phyloP scores from a whole-genome alignment of 2,888 invertebrate genomes.

The Unio delphinus region DNA sequence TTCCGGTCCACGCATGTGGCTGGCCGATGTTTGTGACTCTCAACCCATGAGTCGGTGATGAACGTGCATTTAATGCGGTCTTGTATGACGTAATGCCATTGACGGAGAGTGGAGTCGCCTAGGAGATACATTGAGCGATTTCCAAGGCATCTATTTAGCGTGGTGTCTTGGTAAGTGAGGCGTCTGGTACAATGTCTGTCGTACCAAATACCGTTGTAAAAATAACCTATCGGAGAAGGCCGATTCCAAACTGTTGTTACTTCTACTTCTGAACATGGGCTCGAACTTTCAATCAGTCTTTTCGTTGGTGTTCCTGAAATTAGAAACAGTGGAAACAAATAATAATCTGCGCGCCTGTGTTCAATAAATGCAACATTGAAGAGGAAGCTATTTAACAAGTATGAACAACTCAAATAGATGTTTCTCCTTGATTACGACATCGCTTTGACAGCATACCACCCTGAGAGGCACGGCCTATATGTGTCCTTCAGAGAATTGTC shows the following conservation, averaged over 20 bases:
- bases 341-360: too few relatives aligned
- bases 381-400: too few relatives aligned
- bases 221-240: slow-evolving; percentile 11
- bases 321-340: too few relatives aligned
- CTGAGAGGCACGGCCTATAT: too few relatives aligned
- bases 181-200: slow-evolving; percentile 5
- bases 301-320: too few relatives aligned
- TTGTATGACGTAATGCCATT: slow-evolving; percentile 17
- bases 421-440: too few relatives aligned
- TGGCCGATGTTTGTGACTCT: slow-evolving; percentile 23
- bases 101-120: slow-evolving; percentile 28
- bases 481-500: too few relatives aligned
- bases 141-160: slow-evolving; percentile 6
- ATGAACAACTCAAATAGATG: too few relatives aligned
- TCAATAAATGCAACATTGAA: too few relatives aligned
- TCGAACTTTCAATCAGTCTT: neutral
- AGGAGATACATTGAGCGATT: slow-evolving; percentile 14
- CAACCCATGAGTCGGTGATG: slow-evolving; percentile 21
- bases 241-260: slow-evolving; percentile 5
- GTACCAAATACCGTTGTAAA: slow-evolving; percentile 11
- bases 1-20: slow-evolving; percentile 14
- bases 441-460: too few relatives aligned
- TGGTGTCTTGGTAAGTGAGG: neutral
- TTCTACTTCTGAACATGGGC: neutral
- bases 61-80: slow-evolving; percentile 15